phyloP scores from a whole-genome alignment of 2,888 invertebrate species.

The Hypselothyrea guttata region DNA sequence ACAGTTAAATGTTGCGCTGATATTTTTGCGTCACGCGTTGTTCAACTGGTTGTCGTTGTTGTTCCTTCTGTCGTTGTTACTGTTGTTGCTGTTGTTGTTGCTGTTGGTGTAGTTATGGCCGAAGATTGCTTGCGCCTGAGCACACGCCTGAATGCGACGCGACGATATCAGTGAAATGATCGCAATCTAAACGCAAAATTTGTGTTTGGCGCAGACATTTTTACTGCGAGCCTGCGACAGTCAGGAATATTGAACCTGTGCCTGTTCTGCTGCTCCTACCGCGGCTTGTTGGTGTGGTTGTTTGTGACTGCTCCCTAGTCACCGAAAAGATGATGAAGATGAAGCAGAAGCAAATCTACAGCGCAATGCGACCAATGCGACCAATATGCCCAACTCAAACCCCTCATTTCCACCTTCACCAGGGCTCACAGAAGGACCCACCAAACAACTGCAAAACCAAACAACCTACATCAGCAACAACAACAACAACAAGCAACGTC shows the following conservation, averaged over 20 bases:
- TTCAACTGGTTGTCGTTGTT: slow-evolving; percentile 42
- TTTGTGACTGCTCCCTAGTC: slow-evolving; percentile 27
- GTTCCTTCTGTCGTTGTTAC: slow-evolving; percentile 1
- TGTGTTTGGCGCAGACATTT: slow-evolving; percentile 77
- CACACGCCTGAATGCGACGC: slow-evolving; percentile 74
- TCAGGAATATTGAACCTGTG: slow-evolving; percentile 41
- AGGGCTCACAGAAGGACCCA: slow-evolving; percentile 15
- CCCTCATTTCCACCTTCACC: slow-evolving; percentile 3
- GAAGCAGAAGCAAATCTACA: slow-evolving; percentile 73
- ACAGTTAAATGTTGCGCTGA: slow-evolving; percentile 66
- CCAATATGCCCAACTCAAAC: slow-evolving; percentile 44
- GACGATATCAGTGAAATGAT: slow-evolving; percentile 75
- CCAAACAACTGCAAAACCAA: slow-evolving; percentile 1
- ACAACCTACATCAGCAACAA: no score
- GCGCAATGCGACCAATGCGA: slow-evolving; percentile 55
- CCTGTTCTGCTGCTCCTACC: slow-evolving; percentile 25
- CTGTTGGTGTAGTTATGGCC: slow-evolving; percentile 2
- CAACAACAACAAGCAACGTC: slow-evolving; percentile 45
- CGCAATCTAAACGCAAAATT: slow-evolving; percentile 76
- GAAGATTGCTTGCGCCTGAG: slow-evolving; percentile 67
- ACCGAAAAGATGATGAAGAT: slow-evolving; percentile 70
- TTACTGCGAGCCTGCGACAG: slow-evolving; percentile 53
- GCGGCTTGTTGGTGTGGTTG: no score
- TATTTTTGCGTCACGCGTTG: slow-evolving; percentile 80
- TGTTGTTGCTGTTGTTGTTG: slow-evolving; percentile 27